Evolutionary conservation across 2,888 invertebrate genomes (phyloP).

Genomic region (Podotricha telesiphe): DNA sequence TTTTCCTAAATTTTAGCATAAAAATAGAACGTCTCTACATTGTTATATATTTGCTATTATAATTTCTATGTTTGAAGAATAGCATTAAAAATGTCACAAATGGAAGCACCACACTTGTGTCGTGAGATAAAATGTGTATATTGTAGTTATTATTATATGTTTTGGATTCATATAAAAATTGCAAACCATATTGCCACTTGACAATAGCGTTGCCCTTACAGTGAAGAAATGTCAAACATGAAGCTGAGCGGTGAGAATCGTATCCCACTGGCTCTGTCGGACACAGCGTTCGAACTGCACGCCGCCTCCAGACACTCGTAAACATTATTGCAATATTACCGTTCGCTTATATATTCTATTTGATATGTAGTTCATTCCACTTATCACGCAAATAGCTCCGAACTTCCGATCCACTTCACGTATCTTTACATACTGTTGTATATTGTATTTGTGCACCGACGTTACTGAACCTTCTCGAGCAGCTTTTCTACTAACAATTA

Average conservation of each 20-base stretch:
- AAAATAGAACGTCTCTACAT: no score
- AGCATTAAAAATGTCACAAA: no score
- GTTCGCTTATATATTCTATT: constrained; percentile 51
- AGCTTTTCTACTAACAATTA: not conserved
- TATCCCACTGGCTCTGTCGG: constrained; percentile 79
- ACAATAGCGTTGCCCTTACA: constrained; percentile 61
- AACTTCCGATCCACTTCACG: constrained; percentile 17
- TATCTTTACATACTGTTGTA: not conserved
- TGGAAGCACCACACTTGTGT: no score
- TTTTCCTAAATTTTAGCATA: not conserved
- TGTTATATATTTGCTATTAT: no score
- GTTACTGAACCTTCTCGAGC: not conserved
- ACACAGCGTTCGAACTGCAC: constrained; percentile 81
- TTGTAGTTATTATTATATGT: not conserved
- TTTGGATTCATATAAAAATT: not conserved
- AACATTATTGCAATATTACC: constrained; percentile 57
- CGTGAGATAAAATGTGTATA: no score
- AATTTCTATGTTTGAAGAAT: no score
- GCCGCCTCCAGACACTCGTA: constrained; percentile 81
- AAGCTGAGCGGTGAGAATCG: constrained; percentile 79
- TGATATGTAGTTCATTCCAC: constrained; percentile 35
- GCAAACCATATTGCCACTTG: not conserved
- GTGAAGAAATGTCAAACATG: constrained; percentile 81
- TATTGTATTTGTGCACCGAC: not conserved
- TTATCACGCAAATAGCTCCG: constrained; percentile 36